These are phyloP conservation scores for Lepidocolaptes lacrymiger DNA, from an alignment of 2,797 vertebrate species.

Conservation along the genomic window DNA sequence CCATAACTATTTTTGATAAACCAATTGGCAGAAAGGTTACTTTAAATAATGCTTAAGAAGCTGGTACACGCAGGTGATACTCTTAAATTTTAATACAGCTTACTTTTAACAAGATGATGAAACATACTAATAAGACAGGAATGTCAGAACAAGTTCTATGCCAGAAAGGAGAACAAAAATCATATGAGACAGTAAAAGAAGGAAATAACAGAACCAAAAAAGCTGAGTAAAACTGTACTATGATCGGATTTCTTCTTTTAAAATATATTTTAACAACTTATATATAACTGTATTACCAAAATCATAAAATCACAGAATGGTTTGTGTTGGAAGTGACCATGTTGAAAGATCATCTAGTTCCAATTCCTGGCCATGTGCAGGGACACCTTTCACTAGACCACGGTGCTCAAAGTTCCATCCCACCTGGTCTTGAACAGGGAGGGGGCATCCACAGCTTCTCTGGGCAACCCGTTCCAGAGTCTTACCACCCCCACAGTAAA, in stretches of 20 bases:
- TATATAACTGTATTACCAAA: background rate
- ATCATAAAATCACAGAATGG: background rate
- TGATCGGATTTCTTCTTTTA: background rate
- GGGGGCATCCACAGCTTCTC: background rate
- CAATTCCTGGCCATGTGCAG: background rate
- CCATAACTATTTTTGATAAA: slow-evolving; percentile 3
- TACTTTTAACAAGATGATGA: background rate
- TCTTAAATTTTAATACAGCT: slow-evolving; percentile 1
- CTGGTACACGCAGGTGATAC: background rate
- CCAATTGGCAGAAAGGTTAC: background rate
- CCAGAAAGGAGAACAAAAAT: background rate
- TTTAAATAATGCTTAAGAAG: background rate
- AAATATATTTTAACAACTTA: background rate
- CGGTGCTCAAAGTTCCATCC: background rate
- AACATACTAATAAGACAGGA: background rate
- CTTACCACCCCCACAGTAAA: background rate
- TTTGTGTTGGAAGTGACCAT: background rate
- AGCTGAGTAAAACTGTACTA: background rate
- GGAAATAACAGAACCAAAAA: background rate
- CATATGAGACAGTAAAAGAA: background rate
- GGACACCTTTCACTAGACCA: background rate
- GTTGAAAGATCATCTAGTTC: background rate
- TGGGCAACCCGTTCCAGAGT: background rate
- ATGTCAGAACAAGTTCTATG: background rate
- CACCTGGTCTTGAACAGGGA: background rate